phyloP scores from a whole-genome alignment of 2,797 vertebrate genomes.

The Lycodopsis pacificus region DNA sequence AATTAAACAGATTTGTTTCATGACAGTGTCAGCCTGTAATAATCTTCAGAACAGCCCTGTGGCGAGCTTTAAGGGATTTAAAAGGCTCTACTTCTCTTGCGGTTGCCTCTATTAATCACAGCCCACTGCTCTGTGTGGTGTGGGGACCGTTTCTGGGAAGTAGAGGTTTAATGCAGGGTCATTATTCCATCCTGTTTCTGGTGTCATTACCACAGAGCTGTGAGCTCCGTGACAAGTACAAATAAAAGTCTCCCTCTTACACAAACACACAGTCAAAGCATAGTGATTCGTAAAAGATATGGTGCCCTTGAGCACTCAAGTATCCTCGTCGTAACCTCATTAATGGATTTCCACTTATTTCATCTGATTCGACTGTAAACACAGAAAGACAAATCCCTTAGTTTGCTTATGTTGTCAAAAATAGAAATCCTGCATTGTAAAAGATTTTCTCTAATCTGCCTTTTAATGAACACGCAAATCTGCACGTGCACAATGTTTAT shows the following conservation, averaged over 20 bases:
- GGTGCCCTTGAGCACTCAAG: background rate
- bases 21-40: constrained; percentile 62
- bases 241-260: constrained; percentile 8
- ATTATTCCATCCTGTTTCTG: constrained; percentile 53
- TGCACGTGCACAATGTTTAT: constrained; percentile 6
- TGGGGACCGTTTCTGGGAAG: constrained; percentile 54
- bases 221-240: background rate
- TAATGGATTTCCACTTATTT: constrained; percentile 27
- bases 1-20: constrained; percentile 69
- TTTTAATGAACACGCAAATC: background rate
- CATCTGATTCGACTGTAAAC: background rate
- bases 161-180: constrained; percentile 50
- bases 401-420: constrained; percentile 15
- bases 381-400: background rate
- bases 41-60: constrained; percentile 66
- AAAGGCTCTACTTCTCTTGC: constrained; percentile 54
- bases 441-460: constrained; percentile 6
- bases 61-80: constrained; percentile 73
- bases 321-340: constrained; percentile 8
- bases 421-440: constrained; percentile 11
- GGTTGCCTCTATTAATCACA: constrained; percentile 66
- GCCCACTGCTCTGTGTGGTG: constrained; percentile 30
- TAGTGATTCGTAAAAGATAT: background rate
- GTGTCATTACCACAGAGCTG: constrained; percentile 23
- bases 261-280: background rate